A percentile compares a stretch with the other conserved stretches of the same genome.
These are phyloP conservation scores for Lepidurus apus DNA, from an alignment of 1,140 invertebrate genomes.

Conservation along the genomic window DNA sequence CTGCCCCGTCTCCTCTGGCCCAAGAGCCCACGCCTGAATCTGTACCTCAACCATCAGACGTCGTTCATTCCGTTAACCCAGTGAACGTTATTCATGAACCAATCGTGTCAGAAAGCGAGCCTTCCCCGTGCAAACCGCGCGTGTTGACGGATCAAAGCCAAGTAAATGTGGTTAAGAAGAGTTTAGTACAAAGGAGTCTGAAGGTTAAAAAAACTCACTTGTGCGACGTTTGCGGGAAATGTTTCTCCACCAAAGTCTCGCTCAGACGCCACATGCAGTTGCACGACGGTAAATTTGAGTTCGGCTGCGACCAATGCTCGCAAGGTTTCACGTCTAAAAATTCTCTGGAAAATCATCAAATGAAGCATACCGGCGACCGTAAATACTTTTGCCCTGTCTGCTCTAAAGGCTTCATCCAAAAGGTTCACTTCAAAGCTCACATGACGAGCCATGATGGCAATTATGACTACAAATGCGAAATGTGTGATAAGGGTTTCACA, in stretches of 20 bases:
- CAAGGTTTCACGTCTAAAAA: constrained; percentile 24
- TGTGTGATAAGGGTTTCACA: constrained; percentile 32
- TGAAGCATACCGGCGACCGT: background rate
- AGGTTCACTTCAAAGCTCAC: constrained; percentile 20
- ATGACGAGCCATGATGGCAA: constrained; percentile 13
- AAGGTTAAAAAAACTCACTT: constrained; percentile 22
- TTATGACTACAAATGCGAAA: constrained; percentile 25
- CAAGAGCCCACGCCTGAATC: background rate
- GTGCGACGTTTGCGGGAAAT: constrained; percentile 30
- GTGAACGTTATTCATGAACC: background rate
- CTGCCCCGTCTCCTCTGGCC: background rate
- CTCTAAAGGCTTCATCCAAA: background rate
- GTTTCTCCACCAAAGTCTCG: background rate
- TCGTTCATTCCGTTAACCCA: background rate
- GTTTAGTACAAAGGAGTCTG: background rate
- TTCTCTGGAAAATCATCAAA: constrained; percentile 6
- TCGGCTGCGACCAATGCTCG: constrained; percentile 6
- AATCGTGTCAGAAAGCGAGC: constrained; percentile 11
- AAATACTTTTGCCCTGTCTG: constrained; percentile 3
- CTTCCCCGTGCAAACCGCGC: background rate
- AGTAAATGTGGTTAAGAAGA: background rate
- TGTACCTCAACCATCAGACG: background rate
- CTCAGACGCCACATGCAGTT: constrained; percentile 29
- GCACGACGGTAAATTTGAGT: background rate
- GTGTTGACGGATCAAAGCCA: background rate